These are phyloP conservation scores for Zeus faber DNA, from an alignment of 2,113 vertebrate genomes.

Conservation along the genomic window DNA sequence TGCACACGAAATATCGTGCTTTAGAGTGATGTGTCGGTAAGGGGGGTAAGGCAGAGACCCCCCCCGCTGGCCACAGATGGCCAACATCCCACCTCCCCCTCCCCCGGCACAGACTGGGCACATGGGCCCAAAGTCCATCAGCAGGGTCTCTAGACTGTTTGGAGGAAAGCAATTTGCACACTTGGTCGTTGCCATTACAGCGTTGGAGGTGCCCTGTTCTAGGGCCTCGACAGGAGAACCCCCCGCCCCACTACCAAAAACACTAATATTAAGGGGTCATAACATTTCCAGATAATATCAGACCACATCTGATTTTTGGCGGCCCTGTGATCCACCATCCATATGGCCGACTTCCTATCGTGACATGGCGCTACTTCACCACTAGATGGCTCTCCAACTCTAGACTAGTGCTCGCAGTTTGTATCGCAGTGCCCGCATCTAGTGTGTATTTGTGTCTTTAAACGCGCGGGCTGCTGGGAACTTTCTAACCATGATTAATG, in stretches of 20 bases:
- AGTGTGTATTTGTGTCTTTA: conserved; percentile 1
- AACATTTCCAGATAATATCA: too few relatives aligned
- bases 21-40: too few relatives aligned
- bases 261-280: too few relatives aligned
- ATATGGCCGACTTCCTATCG: background rate
- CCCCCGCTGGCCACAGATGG: conserved; percentile 68
- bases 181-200: too few relatives aligned
- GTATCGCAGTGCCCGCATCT: too few relatives aligned
- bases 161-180: conserved; percentile 18
- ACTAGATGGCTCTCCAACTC: conserved; percentile 54
- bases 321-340: too few relatives aligned
- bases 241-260: background rate
- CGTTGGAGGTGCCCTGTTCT: too few relatives aligned
- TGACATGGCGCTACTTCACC: conserved; percentile 16
- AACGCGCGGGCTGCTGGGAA: conserved; percentile 33
- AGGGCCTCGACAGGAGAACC: background rate
- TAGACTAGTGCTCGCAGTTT: too few relatives aligned
- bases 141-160: conserved; percentile 24
- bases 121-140: conserved; percentile 54
- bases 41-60: conserved; percentile 27
- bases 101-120: conserved; percentile 25
- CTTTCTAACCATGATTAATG: conserved; percentile 73
- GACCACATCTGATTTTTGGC: too few relatives aligned
- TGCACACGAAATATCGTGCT: too few relatives aligned
- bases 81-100: conserved; percentile 32